Evolutionary conservation across 2,113 vertebrate genomes (phyloP).

Genomic region (Casuarius casuarius): DNA sequence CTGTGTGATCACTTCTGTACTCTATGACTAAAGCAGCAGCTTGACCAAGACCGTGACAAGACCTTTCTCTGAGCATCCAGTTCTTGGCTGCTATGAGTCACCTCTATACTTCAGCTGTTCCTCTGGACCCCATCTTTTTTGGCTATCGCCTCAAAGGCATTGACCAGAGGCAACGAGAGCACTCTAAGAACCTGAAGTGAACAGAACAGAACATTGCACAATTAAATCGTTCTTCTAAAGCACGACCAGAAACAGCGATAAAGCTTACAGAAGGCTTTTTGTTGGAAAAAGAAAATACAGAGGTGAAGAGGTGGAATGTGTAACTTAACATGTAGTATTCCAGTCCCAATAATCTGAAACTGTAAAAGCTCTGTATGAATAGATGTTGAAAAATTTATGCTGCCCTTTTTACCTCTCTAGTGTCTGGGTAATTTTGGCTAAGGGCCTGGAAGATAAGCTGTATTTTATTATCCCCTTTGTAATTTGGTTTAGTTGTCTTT

Average conservation of each 20-base stretch:
- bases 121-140: not conserved
- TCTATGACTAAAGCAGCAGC: not conserved
- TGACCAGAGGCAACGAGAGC: not conserved
- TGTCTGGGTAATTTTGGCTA: conserved; percentile 27
- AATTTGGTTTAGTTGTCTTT: conserved; percentile 48
- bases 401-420: conserved; percentile 41
- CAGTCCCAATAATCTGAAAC: not conserved
- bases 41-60: not conserved
- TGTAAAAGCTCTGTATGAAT: not conserved
- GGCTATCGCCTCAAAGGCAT: not conserved
- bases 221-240: not conserved
- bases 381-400: conserved; percentile 27
- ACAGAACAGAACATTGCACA: not conserved
- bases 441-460: conserved; percentile 23
- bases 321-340: not conserved
- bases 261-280: not conserved
- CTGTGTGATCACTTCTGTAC: rapidly evolving
- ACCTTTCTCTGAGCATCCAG: not conserved
- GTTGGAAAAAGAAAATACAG: not conserved
- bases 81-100: not conserved
- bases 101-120: not conserved
- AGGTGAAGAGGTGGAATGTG: not conserved
- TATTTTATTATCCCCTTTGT: conserved; percentile 56
- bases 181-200: not conserved
- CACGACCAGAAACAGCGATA: not conserved